Evolutionary conservation across 2,888 invertebrate species (phyloP), one percentile per base, ranked within the genome.

Genomic region (Doris montereyensis): DNA sequence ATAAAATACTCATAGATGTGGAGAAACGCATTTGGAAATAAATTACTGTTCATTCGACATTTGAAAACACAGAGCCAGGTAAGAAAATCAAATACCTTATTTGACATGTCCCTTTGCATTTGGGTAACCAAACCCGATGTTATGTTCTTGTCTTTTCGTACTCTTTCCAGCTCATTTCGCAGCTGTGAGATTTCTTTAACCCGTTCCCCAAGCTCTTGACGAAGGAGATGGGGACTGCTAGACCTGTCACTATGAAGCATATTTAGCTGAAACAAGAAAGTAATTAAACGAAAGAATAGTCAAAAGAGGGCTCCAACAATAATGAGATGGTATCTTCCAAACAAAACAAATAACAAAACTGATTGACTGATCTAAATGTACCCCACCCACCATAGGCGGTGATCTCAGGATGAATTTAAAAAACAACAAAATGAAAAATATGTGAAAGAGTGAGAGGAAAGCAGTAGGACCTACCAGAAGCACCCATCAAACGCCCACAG

Each of bases 101-200:
- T 88, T 2, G 89, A 86, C 88, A 91, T 88, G 80, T 91, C 91
- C 77, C 88, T 79, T 82, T 91, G 91, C 88, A 91, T 90, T 81
- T 90, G 90, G 13, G 89, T 90, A 24, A 91, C 89, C 28, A 91
- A 86, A 13, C 91, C 91, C 1, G 89, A 87, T 0, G 90, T 90
- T 57, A 90, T 89, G 77, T 87, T 87, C 81, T 90, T 90, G 83
- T 91, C 91, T 83, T 90, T 90, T 82, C 87, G 88, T 28, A 89
- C 86, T 71, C 89, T 81, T 77, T 91, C 91, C 78, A 91, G 82
- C 81, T 91, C 91, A 73, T 83, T 85, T 76, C 86, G 81, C 26
- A 90, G 81, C 75, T 84, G 86, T 74, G 85, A 87, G 65, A 89
- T 77, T 78, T 90, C 90, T 70, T 86, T 86, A 41, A 87, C 81